These are phyloP conservation scores for Muschampia staudingeri DNA, from an alignment of 2,888 invertebrate species.

Conservation along the genomic window DNA sequence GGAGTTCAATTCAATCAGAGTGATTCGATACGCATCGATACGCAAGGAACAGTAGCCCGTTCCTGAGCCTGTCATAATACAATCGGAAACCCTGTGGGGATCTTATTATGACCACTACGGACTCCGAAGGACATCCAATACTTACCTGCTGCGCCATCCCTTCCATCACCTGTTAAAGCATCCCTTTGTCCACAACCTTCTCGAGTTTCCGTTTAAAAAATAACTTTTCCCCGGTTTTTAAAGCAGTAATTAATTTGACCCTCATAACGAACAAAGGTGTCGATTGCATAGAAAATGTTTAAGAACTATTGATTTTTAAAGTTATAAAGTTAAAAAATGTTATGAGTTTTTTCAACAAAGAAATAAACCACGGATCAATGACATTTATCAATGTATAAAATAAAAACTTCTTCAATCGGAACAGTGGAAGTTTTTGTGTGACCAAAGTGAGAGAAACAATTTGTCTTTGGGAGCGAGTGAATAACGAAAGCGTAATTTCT, in stretches of 20 bases:
- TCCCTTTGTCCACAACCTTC: conserved; percentile 85
- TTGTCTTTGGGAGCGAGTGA: conserved; percentile 69
- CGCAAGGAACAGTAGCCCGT: conserved; percentile 75
- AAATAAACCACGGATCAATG: conserved; percentile 68
- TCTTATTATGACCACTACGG: conserved; percentile 45
- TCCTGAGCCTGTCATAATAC: conserved; percentile 70
- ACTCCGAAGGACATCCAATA: conserved; percentile 46
- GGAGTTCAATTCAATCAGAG: conserved; percentile 88
- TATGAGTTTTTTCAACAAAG: conserved; percentile 29
- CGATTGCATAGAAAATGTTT: conserved; percentile 83
- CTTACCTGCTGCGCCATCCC: conserved; percentile 43
- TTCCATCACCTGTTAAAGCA: conserved; percentile 32
- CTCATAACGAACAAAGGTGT: conserved; percentile 84
- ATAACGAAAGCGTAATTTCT: conserved; percentile 74
- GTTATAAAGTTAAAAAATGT: conserved; percentile 76
- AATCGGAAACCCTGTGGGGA: conserved; percentile 46
- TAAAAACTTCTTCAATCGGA: conserved; percentile 62
- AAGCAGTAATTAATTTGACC: conserved; percentile 86
- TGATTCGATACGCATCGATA: conserved; percentile 82
- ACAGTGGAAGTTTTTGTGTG: conserved; percentile 68
- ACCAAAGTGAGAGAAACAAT: conserved; percentile 71
- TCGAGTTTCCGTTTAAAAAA: conserved; percentile 85
- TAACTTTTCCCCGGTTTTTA: conserved; percentile 81
- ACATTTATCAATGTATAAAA: conserved; percentile 70
- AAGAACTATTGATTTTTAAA: conserved; percentile 58